Evolutionary conservation across 1,140 invertebrate genomes (phyloP), one percentile per base, ranked within the genome.

Genomic region (Cheumatopsyche charites): DNA sequence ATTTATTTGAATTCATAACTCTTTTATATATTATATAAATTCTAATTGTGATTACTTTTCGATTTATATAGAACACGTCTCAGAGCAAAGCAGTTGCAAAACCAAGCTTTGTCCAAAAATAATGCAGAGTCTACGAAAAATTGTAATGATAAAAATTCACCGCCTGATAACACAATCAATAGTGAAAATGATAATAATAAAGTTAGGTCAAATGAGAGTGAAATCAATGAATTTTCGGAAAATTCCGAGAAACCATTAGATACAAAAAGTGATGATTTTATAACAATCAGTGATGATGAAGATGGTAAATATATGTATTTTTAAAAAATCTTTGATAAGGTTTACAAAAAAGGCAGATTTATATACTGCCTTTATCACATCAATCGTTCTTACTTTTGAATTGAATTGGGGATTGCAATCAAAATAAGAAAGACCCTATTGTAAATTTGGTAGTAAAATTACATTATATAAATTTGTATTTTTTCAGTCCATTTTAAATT

Each of bases 251-350:
- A 49, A 19, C 12, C 65, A 3, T 52, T 62, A 1, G 58, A 75
- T n/a, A 69, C 68, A 42, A 67, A 76, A 63, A 78, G 84, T 15
- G 83, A 86, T 42, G 84, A 87, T 67, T 84, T 82, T 70, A 85
- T 87, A 62, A 87, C 86, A 3, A 89, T 89, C 15, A 89, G 88
- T 71, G 89, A 90, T 73, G 89, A 90, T 74, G 90, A 87, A 76
- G 82, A 82, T 75, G 77, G 80, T 81, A 66, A 67, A 68, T 63
- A 41, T 58, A 41, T 36, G 29, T 4, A 36, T 36, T n/a, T n/a
- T n/a, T n/a, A n/a, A n/a, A n/a, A n/a, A n/a, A n/a, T n/a, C n/a
- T n/a, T n/a, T n/a, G n/a, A n/a, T n/a, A n/a, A n/a, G n/a, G n/a
- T n/a, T n/a, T n/a, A n/a, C n/a, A n/a, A n/a, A n/a, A n/a, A n/a